Conservation (phyloP, 2,888 invertebrate species). For the Lamellibrachia columna region DNA sequence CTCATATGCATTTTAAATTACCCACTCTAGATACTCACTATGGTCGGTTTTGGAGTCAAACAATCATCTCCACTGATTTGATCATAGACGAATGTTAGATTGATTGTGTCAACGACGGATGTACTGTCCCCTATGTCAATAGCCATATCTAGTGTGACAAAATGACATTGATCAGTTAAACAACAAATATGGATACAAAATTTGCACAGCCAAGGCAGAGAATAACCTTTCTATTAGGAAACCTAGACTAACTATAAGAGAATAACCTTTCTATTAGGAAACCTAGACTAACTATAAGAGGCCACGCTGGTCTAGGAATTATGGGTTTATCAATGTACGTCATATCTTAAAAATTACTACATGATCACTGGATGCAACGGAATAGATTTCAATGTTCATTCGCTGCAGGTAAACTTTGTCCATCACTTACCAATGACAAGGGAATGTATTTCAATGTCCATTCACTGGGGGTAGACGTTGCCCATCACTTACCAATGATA, state of each 20-base stretch:
- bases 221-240: not conserved
- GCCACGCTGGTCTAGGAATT: too few species aligned
- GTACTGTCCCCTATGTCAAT: slow-evolving; percentile 63
- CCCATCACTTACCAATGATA: too few species aligned
- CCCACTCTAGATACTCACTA: not conserved
- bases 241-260: not conserved
- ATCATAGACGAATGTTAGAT: slow-evolving; percentile 60
- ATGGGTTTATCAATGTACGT: too few species aligned
- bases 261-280: not conserved
- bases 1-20: not conserved
- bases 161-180: not conserved
- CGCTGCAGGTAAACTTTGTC: too few species aligned
- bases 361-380: too few species aligned
- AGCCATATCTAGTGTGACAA: slow-evolving; percentile 55
- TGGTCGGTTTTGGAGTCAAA: not conserved
- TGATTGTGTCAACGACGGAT: slow-evolving; percentile 60
- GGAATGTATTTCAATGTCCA: too few species aligned
- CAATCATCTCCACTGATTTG: not conserved
- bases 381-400: too few species aligned
- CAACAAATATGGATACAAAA: not conserved
- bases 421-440: too few species aligned
- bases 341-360: too few species aligned
- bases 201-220: not conserved
- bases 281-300: not conserved
- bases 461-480: too few species aligned